A percentile compares a stretch with the other conserved stretches of the same genome.
Conservation (phyloP, 1,140 invertebrate genomes). For the Cherax quadricarinatus region DNA sequence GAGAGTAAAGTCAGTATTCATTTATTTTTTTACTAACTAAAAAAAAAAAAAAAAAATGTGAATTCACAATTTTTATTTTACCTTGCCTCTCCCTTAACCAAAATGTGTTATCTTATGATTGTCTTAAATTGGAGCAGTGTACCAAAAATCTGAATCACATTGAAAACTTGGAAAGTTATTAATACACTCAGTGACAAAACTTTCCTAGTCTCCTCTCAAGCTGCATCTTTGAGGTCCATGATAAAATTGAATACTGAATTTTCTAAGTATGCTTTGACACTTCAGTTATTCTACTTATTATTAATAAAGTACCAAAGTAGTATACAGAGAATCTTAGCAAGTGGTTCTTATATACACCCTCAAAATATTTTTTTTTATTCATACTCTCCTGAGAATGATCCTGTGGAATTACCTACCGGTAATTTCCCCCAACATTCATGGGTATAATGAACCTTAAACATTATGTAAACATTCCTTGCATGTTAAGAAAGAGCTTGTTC, state of each 20-base stretch:
- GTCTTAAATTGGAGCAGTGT: background rate
- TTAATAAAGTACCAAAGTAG: background rate
- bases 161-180: background rate
- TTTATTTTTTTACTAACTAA: background rate
- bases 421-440: background rate
- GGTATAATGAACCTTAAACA: background rate
- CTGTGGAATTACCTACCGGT: background rate
- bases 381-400: slow-evolving; percentile 20
- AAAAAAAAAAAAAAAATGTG: background rate
- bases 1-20: background rate
- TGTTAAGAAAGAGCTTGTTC: background rate
- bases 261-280: background rate
- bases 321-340: background rate
- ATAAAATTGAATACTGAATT: background rate
- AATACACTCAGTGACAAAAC: background rate
- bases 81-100: background rate
- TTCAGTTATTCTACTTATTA: background rate
- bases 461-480: background rate
- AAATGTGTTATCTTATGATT: background rate
- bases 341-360: slow-evolving; percentile 7
- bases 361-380: background rate
- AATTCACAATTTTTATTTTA: background rate
- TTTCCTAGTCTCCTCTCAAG: background rate
- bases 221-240: background rate
- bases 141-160: background rate